Percentiles rank a stretch among this genome's conserved stretches.
Conservation (phyloP, 1,140 invertebrate genomes). For the Pseudomyrmex dendroicus region DNA sequence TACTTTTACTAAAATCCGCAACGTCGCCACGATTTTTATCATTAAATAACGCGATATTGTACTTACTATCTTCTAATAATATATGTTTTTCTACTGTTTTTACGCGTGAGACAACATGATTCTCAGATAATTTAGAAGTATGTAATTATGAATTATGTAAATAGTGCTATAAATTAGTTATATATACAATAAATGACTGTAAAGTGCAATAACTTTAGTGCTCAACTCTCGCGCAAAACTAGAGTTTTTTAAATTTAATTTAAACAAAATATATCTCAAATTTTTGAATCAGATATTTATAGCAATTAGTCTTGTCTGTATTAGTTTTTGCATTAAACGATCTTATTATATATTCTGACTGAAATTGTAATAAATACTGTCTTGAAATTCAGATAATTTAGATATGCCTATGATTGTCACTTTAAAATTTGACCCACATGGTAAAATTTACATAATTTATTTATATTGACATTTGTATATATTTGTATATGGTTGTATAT, state of each 20-base stretch:
- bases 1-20: too few relatives aligned
- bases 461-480: too few relatives aligned
- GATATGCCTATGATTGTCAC: slow-evolving; percentile 24
- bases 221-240: slow-evolving; percentile 11
- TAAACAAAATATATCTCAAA: slow-evolving; percentile 17
- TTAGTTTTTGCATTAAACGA: slow-evolving; percentile 4
- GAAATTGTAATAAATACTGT: neutral
- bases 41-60: neutral
- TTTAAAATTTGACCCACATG: slow-evolving; percentile 4
- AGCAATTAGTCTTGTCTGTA: neutral
- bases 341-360: neutral
- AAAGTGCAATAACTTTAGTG: neutral
- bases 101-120: neutral
- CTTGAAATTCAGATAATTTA: slow-evolving; percentile 13
- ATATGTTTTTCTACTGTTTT: neutral
- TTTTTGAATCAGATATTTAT: neutral
- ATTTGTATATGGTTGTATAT: too few relatives aligned
- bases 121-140: neutral
- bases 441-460: slow-evolving; percentile 20
- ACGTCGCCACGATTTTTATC: neutral
- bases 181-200: neutral
- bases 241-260: neutral
- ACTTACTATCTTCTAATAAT: neutral
- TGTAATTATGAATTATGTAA: neutral
- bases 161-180: slow-evolving; percentile 9